Percentiles rank a stretch among this genome's conserved stretches.
These are phyloP conservation scores for Tinamus major DNA, from an alignment of 2,797 vertebrate species.

Conservation along the genomic window DNA sequence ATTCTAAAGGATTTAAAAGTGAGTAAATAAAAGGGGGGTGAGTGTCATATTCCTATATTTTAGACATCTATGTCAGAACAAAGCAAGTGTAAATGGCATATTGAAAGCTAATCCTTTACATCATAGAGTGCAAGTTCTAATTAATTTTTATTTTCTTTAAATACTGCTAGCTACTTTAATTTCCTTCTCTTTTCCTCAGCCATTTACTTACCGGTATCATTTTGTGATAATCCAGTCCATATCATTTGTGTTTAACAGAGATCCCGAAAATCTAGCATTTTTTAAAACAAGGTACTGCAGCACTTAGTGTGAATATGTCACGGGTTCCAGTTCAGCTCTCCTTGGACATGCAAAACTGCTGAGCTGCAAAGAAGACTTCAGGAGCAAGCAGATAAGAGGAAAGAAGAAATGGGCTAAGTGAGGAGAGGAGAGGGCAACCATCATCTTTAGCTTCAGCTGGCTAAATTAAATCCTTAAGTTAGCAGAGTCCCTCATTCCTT, in stretches of 20 bases:
- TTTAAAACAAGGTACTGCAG: not conserved
- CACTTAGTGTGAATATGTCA: not conserved
- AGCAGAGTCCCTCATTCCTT: not conserved
- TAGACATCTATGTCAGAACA: not conserved
- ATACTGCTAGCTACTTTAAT: too few relatives aligned
- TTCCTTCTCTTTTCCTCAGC: not conserved
- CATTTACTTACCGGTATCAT: not conserved
- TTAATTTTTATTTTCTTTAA: not conserved
- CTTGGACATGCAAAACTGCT: not conserved
- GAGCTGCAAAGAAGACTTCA: not conserved
- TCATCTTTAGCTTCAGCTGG: not conserved
- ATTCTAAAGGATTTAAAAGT: not conserved
- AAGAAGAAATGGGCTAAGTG: not conserved
- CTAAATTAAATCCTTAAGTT: not conserved
- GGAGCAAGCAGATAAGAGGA: not conserved
- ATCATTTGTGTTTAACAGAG: not conserved
- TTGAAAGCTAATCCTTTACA: not conserved
- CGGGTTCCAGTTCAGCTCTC: not conserved
- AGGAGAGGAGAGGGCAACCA: not conserved
- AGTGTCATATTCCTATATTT: not conserved
- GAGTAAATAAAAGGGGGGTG: not conserved
- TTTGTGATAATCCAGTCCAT: not conserved
- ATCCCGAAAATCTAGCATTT: not conserved
- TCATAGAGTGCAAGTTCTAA: not conserved
- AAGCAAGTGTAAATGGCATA: not conserved